These are phyloP conservation scores for Xerus rutilus DNA, from an alignment of 2,797 vertebrate species.

Conservation along the genomic window DNA sequence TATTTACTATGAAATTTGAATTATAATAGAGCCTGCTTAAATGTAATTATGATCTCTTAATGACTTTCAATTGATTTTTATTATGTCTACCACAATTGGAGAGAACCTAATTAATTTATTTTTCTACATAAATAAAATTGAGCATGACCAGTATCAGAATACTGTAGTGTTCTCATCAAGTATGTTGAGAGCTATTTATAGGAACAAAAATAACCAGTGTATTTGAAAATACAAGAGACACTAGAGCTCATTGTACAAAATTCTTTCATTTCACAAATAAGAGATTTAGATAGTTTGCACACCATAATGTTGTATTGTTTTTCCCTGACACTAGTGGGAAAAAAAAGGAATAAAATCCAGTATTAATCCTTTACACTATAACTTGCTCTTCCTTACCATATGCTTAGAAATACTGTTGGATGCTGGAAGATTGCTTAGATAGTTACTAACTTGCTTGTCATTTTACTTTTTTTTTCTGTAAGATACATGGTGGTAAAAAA, in stretches of 20 bases:
- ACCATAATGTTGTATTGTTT: background rate
- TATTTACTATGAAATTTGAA: conserved; percentile 83
- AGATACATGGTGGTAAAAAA: background rate
- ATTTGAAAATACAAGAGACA: background rate
- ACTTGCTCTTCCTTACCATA: background rate
- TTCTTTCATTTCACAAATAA: background rate
- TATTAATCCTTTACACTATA: background rate
- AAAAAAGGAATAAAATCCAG: background rate
- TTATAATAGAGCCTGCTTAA: conserved; percentile 66
- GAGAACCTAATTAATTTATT: conserved; percentile 80
- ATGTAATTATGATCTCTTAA: conserved; percentile 82
- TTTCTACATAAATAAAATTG: conserved; percentile 70
- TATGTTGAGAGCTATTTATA: background rate
- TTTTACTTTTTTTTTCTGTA: conserved; percentile 32
- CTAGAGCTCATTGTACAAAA: background rate
- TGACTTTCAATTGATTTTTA: conserved; percentile 84
- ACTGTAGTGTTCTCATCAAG: background rate
- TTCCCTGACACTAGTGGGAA: background rate
- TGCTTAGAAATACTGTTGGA: background rate
- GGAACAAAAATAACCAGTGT: background rate
- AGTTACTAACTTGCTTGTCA: background rate
- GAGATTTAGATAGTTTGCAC: background rate
- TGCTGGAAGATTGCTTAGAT: background rate
- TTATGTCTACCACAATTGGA: conserved; percentile 78
- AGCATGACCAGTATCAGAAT: conserved; percentile 44